These are phyloP conservation scores for Otis tarda DNA, from an alignment of 2,113 vertebrate species.

Conservation along the genomic window DNA sequence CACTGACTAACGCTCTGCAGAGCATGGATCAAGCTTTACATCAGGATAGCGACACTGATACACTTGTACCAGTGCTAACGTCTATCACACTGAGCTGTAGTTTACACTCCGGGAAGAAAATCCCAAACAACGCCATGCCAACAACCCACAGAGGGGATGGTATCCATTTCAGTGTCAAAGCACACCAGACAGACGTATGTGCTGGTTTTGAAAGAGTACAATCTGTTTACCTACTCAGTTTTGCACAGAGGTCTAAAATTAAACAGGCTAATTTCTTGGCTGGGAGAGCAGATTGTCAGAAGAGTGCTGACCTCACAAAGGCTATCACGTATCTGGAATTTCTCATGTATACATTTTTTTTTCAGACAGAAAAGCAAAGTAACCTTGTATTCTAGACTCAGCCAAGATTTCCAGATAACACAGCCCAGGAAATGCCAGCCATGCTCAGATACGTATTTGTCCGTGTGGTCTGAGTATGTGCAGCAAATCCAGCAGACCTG, in stretches of 20 bases:
- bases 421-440: neutral
- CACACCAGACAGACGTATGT: neutral
- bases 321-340: neutral
- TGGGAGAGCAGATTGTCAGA: too few species aligned
- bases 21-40: neutral
- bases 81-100: neutral
- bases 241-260: neutral
- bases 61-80: neutral
- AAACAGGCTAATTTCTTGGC: neutral
- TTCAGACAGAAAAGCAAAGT: neutral
- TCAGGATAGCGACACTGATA: neutral
- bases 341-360: accelerated
- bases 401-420: neutral
- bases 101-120: neutral
- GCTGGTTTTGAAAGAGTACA: neutral
- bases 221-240: neutral
- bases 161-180: neutral
- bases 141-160: accelerated
- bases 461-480: neutral
- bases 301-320: neutral
- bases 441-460: neutral
- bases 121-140: neutral
- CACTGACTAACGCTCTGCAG: neutral
- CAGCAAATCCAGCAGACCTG: neutral
- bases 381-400: neutral